Evolutionary conservation across 2,888 invertebrate species (phyloP), one percentile per base, ranked within the genome.

Genomic region (Eueremaeus valkanovi): DNA sequence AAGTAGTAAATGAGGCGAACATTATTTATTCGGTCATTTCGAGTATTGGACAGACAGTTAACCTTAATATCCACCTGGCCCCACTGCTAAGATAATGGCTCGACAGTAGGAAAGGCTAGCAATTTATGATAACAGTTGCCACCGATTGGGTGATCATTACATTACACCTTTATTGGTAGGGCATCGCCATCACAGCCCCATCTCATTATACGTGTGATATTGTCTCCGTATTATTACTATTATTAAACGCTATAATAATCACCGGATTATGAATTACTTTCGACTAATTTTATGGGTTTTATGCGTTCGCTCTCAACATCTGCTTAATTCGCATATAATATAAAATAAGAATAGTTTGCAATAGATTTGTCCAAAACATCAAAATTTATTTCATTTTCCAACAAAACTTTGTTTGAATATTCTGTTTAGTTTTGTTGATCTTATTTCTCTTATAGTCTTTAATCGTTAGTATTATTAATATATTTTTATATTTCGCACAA

Each of bases 21-120:
- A 70, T 70, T 70, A 70, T 70, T 70, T 70, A 70, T 70, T 24
- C 18, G 70, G 70, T 70, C 70, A 70, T 70, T 70, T 27, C 24
- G 24, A 42, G 42, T 68, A 42, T 40, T 42, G 68, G 68, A 45
- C 40, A 70, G 70, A 27, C 40, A 70, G 70, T 45, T 45, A 70
- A 70, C 70, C 70, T 70, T 45, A 40, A 42, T 42, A 70, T 45
- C 68, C 70, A 70, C 70, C 70, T 70, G 70, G 70, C 45, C 45
- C 16, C 68, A 6, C 27, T 49, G 5, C 16, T 45, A 70, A 27
- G 36, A 40, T 70, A 70, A 45, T 70, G 42, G 45, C 70, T 45
- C 27, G 45, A 40, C 45, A 45, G 6, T 45, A 45, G 21, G 13
- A 36, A 66, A 36, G n/a, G 21, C n/a, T n/a, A 70, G 13, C 70